These are phyloP conservation scores for Ornithoptera priamus DNA, from an alignment of 2,888 invertebrate species.

Conservation along the genomic window DNA sequence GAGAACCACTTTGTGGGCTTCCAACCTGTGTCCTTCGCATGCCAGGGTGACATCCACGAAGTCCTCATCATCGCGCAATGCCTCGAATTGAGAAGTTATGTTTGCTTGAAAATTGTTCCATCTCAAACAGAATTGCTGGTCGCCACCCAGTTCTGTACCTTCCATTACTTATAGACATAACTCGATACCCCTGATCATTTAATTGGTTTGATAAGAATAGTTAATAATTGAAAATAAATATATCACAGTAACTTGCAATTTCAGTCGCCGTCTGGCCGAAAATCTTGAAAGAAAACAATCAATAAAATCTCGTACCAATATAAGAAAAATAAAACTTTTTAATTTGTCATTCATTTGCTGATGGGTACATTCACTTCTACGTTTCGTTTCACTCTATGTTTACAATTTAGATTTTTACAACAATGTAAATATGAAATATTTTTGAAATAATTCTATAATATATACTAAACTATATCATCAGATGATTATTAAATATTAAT, in stretches of 20 bases:
- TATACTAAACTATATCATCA: not conserved
- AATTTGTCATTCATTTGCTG: conserved; percentile 77
- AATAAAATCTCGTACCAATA: conserved; percentile 81
- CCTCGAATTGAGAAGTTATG: conserved; percentile 92
- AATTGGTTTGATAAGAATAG: conserved; percentile 79
- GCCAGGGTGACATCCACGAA: conserved; percentile 94
- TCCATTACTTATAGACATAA: conserved; percentile 82
- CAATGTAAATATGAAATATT: not conserved
- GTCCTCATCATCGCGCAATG: conserved; percentile 90
- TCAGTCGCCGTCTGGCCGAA: conserved; percentile 81
- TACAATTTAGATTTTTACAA: conserved; percentile 36
- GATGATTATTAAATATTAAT: too few relatives aligned
- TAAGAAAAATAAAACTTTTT: conserved; percentile 81
- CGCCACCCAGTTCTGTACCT: conserved; percentile 82
- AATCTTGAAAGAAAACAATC: conserved; percentile 81
- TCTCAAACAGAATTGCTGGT: conserved; percentile 93
- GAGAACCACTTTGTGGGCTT: conserved; percentile 92
- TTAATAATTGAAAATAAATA: conserved; percentile 79
- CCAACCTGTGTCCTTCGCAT: conserved; percentile 90
- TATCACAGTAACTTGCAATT: conserved; percentile 81
- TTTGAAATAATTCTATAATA: not conserved
- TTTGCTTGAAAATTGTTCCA: conserved; percentile 95
- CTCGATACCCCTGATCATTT: conserved; percentile 80
- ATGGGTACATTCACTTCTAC: conserved; percentile 79
- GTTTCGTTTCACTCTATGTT: conserved; percentile 62